Percentiles rank a stretch among this genome's conserved stretches.
These are phyloP conservation scores for Microctenopoma lineatum DNA, from an alignment of 2,797 vertebrate genomes.

Conservation along the genomic window DNA sequence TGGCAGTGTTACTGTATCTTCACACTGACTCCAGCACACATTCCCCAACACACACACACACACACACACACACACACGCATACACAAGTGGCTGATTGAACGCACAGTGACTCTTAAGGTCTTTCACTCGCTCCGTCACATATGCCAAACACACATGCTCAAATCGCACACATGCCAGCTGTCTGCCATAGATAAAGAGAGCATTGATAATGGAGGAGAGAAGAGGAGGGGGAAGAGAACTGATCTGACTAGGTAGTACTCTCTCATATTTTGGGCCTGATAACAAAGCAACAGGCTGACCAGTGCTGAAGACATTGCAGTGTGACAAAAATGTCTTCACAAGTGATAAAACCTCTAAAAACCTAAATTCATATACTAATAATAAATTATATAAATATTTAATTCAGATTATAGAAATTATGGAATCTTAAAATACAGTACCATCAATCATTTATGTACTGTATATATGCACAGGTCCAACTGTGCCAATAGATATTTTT, in stretches of 20 bases:
- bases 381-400: too few species aligned
- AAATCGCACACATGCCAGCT: conserved; percentile 27
- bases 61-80: conserved; percentile 7
- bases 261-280: conserved; percentile 13
- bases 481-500: neutral
- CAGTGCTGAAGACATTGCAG: neutral
- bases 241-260: conserved; percentile 37
- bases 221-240: conserved; percentile 20
- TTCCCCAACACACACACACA: neutral
- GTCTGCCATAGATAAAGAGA: conserved; percentile 49
- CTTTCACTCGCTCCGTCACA: conserved; percentile 1
- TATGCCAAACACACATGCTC: neutral
- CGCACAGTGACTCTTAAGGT: neutral
- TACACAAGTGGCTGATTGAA: conserved; percentile 8
- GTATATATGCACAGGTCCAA: too few species aligned
- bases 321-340: too few species aligned
- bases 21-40: conserved; percentile 11
- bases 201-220: conserved; percentile 35
- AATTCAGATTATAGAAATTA: too few species aligned
- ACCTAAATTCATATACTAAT: too few species aligned
- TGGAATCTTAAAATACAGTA: too few species aligned
- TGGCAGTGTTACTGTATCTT: conserved; percentile 40
- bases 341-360: too few species aligned
- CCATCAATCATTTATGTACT: too few species aligned
- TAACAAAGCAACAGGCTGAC: conserved; percentile 19